Evolutionary conservation across 1,140 invertebrate genomes (phyloP).

Genomic region (Pseudobourletiella spinata): DNA sequence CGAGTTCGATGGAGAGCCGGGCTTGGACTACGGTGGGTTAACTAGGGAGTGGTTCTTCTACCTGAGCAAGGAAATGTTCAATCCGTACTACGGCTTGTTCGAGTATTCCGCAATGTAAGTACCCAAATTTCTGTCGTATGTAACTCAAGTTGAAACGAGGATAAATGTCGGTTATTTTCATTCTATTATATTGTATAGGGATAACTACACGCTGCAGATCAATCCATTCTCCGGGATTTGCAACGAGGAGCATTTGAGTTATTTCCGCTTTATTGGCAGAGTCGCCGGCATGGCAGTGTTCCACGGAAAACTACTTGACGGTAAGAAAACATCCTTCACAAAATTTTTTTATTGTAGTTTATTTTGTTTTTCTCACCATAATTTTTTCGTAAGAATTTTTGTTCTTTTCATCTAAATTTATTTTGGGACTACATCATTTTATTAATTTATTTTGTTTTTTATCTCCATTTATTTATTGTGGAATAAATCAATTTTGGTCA

Average conservation of each 20-base stretch:
- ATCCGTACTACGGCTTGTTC: constrained; percentile 97
- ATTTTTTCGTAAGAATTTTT: too few species aligned
- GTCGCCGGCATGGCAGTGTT: constrained; percentile 98
- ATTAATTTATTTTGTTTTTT: too few species aligned
- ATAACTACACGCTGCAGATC: constrained; percentile 98
- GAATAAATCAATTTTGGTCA: too few species aligned
- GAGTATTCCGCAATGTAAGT: constrained; percentile 95
- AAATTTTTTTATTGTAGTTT: too few species aligned
- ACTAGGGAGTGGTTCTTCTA: constrained; percentile 98
- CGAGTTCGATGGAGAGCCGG: constrained; percentile 95
- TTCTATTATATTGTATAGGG: constrained; percentile 58
- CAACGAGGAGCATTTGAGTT: constrained; percentile 94
- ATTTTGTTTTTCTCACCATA: too few species aligned
- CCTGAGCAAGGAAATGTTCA: constrained; percentile 98
- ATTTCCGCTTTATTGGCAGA: constrained; percentile 97
- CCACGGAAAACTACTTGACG: constrained; percentile 52
- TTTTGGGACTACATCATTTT: too few species aligned
- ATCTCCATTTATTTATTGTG: too few species aligned
- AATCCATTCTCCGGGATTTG: constrained; percentile 94
- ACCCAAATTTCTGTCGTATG: too few species aligned
- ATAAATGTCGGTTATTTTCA: neutral
- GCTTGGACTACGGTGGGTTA: constrained; percentile 94
- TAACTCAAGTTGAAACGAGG: too few species aligned
- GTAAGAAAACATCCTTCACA: too few species aligned
- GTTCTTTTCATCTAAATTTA: too few species aligned